phyloP scores from a whole-genome alignment of 2,113 vertebrate species.

The Silurus meridionalis region DNA sequence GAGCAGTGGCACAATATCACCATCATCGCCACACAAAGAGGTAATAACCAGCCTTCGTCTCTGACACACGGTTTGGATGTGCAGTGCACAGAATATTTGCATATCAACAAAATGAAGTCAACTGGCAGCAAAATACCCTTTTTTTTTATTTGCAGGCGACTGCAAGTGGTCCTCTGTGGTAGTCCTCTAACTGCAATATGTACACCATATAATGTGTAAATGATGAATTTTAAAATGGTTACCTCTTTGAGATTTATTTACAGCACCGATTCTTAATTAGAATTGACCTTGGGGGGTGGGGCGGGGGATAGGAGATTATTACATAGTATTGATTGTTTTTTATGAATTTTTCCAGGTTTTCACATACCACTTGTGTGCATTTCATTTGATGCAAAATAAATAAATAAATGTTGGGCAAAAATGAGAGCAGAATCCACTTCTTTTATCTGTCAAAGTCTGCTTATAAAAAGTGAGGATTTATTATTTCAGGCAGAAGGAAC shows the following conservation, averaged over 20 bases:
- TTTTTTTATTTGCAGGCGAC: not conserved
- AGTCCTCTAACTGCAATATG: not conserved
- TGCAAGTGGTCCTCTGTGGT: not conserved
- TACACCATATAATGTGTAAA: not conserved
- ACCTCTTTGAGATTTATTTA: not conserved
- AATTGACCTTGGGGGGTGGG: not conserved
- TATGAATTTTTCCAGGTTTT: not conserved
- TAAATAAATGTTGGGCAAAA: not conserved
- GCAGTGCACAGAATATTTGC: not conserved
- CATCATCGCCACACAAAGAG: constrained; percentile 83
- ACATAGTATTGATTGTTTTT: not conserved
- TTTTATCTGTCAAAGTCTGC: not conserved
- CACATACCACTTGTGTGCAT: not conserved
- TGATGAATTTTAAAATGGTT: not conserved
- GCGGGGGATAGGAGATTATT: not conserved
- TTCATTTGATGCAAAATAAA: not conserved
- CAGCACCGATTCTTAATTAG: not conserved
- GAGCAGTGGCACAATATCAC: constrained; percentile 86
- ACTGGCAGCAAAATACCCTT: not conserved
- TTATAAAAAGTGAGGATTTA: constrained; percentile 28
- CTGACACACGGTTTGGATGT: not conserved
- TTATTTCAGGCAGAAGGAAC: constrained; percentile 30
- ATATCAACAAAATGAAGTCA: not conserved
- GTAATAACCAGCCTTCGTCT: constrained; percentile 59
- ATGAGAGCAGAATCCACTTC: not conserved